Evolutionary conservation across 2,888 invertebrate species (phyloP), one percentile per base, ranked within the genome.

Genomic region (Steinernema hermaphroditum): DNA sequence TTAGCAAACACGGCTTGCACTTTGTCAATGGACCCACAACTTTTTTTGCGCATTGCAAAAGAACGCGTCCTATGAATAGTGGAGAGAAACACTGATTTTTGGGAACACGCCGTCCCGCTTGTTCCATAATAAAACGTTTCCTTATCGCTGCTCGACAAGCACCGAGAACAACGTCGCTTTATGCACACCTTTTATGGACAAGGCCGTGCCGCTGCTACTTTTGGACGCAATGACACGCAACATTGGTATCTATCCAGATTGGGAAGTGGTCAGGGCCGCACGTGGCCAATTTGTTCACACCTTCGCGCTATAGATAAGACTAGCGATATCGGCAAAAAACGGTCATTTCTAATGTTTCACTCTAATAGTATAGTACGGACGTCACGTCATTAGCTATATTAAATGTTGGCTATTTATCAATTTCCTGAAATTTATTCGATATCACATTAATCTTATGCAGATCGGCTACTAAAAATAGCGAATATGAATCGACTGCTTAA

Each of bases 191-290:
- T 24, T 22, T 6, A 22, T 24, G 24, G 12, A 22, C 50, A 16
- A 6, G 46, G 19, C 16, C 8, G n/a, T 4, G 46, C 12, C 12
- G 24, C 24, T 22, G 50, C 50, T 24, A 24, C 50, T 22, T 50
- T 24, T 22, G 50, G 22, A 50, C 50, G 50, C 22, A 19, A 24
- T 50, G 50, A 22, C 50, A 50, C 50, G 50, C 50, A 50, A 50
- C 50, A 50, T 50, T 50, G 37, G 24, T 50, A 50, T 50, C 50
- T 1, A 4, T 16, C 24, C 2, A 50, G 50, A 50, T 50, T 50
- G 24, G 50, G 50, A 22, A 22, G 50, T 19, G 50, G 50, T 19
- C 24, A 2, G 50, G 50, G 46, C 37, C 37, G n/a, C 37, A 37
- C 37, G 37, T 37, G 37, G 4, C 37, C 37, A 8, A 37, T 37